Conservation (phyloP, 2,888 invertebrate species). For the Nebria brevicollis region DNA sequence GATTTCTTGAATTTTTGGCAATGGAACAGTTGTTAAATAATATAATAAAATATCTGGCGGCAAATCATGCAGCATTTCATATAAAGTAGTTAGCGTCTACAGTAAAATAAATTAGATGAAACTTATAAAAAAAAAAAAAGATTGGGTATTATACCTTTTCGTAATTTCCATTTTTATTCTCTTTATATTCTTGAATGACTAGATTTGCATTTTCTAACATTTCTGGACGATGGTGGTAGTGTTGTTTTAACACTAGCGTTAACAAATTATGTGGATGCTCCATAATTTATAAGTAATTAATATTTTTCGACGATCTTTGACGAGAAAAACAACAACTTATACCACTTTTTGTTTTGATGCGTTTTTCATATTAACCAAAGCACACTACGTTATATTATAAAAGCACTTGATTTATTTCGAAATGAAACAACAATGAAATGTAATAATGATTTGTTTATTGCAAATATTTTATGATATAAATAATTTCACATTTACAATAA, state of each 20-base stretch:
- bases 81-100: constrained; percentile 57
- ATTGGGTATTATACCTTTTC: constrained; percentile 53
- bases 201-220: constrained; percentile 57
- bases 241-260: constrained; percentile 58
- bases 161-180: constrained; percentile 56
- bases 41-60: constrained; percentile 59
- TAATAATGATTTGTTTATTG: constrained; percentile 15
- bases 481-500: constrained; percentile 16
- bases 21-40: constrained; percentile 59
- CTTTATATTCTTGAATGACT: constrained; percentile 57
- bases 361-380: background rate
- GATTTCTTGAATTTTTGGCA: constrained; percentile 54
- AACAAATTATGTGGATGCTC: constrained; percentile 58
- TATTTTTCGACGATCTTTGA: background rate
- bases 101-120: constrained; percentile 43
- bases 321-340: background rate
- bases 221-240: constrained; percentile 57
- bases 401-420: background rate
- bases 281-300: constrained; percentile 50
- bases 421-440: background rate
- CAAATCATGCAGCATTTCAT: constrained; percentile 58
- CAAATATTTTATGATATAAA: constrained; percentile 5
- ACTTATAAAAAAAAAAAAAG: background rate
- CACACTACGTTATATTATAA: background rate
- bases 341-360: constrained; percentile 5